Evolutionary conservation across 2,113 vertebrate species (phyloP), one percentile per base, ranked within the genome.

Genomic region (Lophochroa leadbeateri): DNA sequence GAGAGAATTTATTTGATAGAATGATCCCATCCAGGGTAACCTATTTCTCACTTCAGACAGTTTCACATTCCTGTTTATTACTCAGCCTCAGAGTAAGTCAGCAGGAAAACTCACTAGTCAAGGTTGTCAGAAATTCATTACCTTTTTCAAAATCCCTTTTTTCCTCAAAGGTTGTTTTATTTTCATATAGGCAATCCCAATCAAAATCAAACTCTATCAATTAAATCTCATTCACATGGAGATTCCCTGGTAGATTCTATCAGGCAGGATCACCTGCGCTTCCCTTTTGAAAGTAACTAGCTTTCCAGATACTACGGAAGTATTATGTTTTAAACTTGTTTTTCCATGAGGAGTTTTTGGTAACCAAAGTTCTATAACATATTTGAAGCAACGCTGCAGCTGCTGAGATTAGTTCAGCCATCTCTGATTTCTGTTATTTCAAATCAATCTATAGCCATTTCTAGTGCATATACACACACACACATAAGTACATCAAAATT

Each of bases 321-420:
- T 31, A 8, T 39, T 82, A 33, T 14, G 6, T 31, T 85, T 90
- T 68, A 67, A 68, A 16, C 29, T 23, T 74, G 12, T 37, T 77
- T 77, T 67, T n/a, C 44, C 8, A 17, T 13, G 4, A 41, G 3
- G 0, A 0, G 6, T 39, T 67, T 64, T 77, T 65, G 21, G 33
- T 39, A 65, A 50, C 21, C 9, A 21, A 37, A 49, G 9, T 57
- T 13, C 11, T 53, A 3, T 19, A 69, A 53, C 4, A 29, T 24
- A 27, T 33, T 87, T 60, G 44, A 83, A 74, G 9, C 35, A 67
- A 86, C 53, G 5, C 13, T 76, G 2, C 7, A 63, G 19, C 58
- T 80, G 14, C 20, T 71, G n/a, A 67, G 50, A 85, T 35, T 11
- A 57, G 29, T 47, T 80, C 8, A n/a, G 21, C 7, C 44, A n/a